A percentile compares a stretch with the other conserved stretches of the same genome.
Evolutionary conservation across 1,140 invertebrate genomes (phyloP).

Genomic region (Euborellia annulipes): DNA sequence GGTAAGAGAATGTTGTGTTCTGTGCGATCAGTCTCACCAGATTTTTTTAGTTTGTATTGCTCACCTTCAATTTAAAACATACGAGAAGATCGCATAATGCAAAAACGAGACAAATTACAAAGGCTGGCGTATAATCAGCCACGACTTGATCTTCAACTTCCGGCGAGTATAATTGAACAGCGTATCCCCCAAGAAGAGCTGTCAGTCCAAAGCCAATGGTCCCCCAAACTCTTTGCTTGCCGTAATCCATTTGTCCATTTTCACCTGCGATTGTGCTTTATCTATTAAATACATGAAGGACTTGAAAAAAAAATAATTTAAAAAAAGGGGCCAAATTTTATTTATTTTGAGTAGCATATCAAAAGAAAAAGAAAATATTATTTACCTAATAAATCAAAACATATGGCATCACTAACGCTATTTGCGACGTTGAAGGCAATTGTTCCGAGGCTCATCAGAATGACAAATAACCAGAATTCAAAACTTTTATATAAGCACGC

Average conservation of each 20-base stretch:
- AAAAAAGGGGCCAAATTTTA: too few species aligned
- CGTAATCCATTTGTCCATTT: conserved; percentile 46
- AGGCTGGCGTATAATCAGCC: conserved; percentile 51
- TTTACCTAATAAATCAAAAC: conserved; percentile 62
- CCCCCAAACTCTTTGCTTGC: conserved; percentile 60
- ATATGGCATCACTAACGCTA: conserved; percentile 61
- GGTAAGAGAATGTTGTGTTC: too few species aligned
- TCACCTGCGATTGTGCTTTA: conserved; percentile 26
- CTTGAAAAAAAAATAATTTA: conserved; percentile 2
- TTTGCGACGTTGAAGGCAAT: conserved; percentile 62
- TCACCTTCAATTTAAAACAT: conserved; percentile 42
- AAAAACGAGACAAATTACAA: conserved; percentile 43
- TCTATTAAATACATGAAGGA: background rate
- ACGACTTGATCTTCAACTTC: conserved; percentile 19
- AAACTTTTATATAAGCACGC: conserved; percentile 33
- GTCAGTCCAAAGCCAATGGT: conserved; percentile 56
- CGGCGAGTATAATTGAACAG: conserved; percentile 39
- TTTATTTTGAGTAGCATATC: too few species aligned
- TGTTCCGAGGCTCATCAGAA: conserved; percentile 49
- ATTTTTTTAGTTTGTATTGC: too few species aligned
- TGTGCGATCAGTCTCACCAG: too few species aligned
- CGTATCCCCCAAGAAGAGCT: conserved; percentile 45
- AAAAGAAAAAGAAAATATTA: conserved; percentile 1
- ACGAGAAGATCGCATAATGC: conserved; percentile 43
- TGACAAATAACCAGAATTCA: conserved; percentile 54